A percentile compares a stretch with the other conserved stretches of the same genome.
Evolutionary conservation across 2,888 invertebrate species (phyloP).

Genomic region (Spialia ferax): DNA sequence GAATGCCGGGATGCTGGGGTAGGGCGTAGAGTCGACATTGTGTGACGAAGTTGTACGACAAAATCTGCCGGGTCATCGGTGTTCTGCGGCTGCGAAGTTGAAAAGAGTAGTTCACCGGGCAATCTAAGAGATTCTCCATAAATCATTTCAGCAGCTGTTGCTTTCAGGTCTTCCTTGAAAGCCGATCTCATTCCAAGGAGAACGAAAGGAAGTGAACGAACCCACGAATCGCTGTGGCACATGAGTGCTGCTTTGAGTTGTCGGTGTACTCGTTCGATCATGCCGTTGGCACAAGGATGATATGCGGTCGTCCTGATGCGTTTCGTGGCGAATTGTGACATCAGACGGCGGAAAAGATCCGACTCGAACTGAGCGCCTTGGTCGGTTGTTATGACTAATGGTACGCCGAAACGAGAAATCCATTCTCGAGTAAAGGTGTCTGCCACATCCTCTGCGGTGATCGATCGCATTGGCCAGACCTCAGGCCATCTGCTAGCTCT

Average conservation of each 20-base stretch:
- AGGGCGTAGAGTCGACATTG: too few species aligned
- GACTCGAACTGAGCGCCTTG: not conserved
- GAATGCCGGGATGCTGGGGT: not conserved
- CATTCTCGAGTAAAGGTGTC: not conserved
- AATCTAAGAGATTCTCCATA: constrained; percentile 1
- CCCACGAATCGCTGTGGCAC: not conserved
- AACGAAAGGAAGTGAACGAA: not conserved
- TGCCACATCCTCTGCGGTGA: not conserved
- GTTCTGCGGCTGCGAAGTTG: too few species aligned
- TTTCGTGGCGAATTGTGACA: not conserved
- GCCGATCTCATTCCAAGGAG: not conserved
- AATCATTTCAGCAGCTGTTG: not conserved
- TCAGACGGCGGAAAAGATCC: not conserved
- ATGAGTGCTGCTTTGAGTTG: constrained; percentile 4
- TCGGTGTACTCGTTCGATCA: constrained; percentile 3
- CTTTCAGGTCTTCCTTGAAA: not conserved
- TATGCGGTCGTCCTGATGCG: not conserved
- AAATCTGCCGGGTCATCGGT: not conserved
- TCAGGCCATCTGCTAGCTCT: not conserved
- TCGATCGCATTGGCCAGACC: not conserved
- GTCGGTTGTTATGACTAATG: not conserved
- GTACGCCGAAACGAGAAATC: not conserved
- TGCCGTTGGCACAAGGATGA: not conserved
- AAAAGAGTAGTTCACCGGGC: not conserved
- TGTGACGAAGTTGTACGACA: not conserved